Base-by-base conservation (phyloP, 2,113 vertebrate species). In the Pithys albifrons region DNA sequence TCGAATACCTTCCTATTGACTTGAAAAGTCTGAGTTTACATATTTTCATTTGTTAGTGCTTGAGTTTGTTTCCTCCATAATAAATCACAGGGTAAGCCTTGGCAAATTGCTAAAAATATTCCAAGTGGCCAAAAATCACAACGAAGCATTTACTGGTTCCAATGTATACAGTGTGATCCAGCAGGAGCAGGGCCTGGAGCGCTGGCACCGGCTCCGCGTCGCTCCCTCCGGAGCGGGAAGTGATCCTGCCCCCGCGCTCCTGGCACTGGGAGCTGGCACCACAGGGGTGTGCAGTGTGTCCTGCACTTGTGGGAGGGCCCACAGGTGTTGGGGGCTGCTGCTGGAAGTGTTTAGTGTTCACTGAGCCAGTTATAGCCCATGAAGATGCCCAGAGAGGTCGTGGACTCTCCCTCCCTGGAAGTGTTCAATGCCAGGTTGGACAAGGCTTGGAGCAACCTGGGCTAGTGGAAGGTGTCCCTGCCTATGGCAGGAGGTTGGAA, bases 21-120 rank as follows among this genome's bases (percentile, higher is more conserved):
- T 88, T 84, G 86, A 95, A 82, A 84, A 95, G 79, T 46, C 85
- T 73, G 93, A 80, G 90, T 94, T 97, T 96, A 96, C 94, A 92
- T 97, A 96, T 95, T 96, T 97, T 95, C 95, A 93, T 91, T 96
- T 93, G 94, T 95, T 97, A 95, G 96, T 96, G 92, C 95, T 97
- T 95, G 91, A 96, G 95, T 94, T 97, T 97, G 94, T 96, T 97
- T 97, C 97, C 95, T 94, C 88, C 70, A 14, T 75, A 94, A 96
- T 97, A 97, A 97, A 97, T 97, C 85, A 91, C 85, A 45, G 95
- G 85, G 91, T 93, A 81, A 92, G 87, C 86, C 92, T 97, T 97
- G 96, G 95, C 95, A 96, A 96, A 93, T 82, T 69, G 91, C 96
- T 96, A 95, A 92, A 94, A 96, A 73, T 83, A 73, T 85, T 96